phyloP scores from a whole-genome alignment of 2,888 invertebrate genomes.

The Plagodis dolabraria region DNA sequence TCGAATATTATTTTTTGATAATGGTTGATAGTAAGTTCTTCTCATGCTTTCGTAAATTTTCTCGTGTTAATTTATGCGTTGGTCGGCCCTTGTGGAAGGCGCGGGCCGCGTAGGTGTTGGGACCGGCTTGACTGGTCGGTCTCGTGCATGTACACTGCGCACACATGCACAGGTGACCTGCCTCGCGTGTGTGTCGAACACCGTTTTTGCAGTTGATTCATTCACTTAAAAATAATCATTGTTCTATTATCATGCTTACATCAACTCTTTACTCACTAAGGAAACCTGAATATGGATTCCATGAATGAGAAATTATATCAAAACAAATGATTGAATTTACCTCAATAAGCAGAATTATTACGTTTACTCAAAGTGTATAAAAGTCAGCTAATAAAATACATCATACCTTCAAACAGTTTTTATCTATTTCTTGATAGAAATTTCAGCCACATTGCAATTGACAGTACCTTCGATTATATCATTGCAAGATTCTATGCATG shows the following conservation, averaged over 20 bases:
- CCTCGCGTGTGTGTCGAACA: conserved; percentile 44
- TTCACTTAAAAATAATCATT: conserved; percentile 43
- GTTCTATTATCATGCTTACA: conserved; percentile 30
- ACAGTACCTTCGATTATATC: no score
- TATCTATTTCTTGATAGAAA: no score
- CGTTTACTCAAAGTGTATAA: no score
- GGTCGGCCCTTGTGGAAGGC: conserved; percentile 50
- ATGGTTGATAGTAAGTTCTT: background rate
- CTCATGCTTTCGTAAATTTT: conserved; percentile 37
- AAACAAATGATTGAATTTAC: background rate
- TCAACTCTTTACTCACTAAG: conserved; percentile 21
- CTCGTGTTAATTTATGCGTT: conserved; percentile 49
- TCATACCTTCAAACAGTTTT: no score
- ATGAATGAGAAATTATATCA: conserved; percentile 7
- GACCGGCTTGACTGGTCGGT: conserved; percentile 74
- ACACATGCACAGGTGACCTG: conserved; percentile 45
- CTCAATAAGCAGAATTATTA: no score
- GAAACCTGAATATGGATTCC: conserved; percentile 17
- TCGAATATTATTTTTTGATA: no score
- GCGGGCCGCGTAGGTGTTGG: conserved; percentile 68
- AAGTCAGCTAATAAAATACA: no score
- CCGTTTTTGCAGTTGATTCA: conserved; percentile 61
- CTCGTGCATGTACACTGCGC: conserved; percentile 57
- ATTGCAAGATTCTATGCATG: no score
- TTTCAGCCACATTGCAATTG: no score